Percentiles rank a stretch among this genome's conserved stretches.
phyloP scores from a whole-genome alignment of 1,140 invertebrate species.

The Ips typographus region DNA sequence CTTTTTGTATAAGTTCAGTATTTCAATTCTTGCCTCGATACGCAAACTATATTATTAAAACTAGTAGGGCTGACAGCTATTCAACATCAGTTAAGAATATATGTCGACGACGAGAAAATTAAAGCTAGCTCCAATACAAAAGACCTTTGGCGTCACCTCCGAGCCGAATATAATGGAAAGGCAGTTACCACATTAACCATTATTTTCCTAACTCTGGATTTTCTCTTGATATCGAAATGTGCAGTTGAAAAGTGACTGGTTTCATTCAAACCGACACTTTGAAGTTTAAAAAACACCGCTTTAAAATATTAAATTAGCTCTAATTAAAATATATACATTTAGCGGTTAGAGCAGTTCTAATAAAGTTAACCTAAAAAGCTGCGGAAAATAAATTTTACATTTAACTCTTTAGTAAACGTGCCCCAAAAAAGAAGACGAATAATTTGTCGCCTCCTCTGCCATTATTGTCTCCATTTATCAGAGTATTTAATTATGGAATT shows the following conservation, averaged over 20 bases:
- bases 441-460: constrained; percentile 13
- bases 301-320: too few species aligned
- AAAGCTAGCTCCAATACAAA: constrained; percentile 9
- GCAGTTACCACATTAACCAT: constrained; percentile 21
- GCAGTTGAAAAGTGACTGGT: neutral
- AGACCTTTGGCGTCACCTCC: constrained; percentile 9
- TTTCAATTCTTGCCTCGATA: too few species aligned
- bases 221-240: constrained; percentile 3
- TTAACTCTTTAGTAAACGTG: neutral
- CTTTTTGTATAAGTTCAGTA: too few species aligned
- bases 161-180: constrained; percentile 7
- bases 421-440: constrained; percentile 14
- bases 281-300: too few species aligned
- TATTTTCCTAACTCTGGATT: constrained; percentile 2
- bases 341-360: too few species aligned
- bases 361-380: too few species aligned
- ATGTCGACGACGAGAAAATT: constrained; percentile 6
- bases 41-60: too few species aligned
- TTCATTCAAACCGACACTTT: too few species aligned
- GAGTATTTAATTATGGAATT: constrained; percentile 21
- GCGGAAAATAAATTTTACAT: too few species aligned
- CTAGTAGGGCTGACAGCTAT: neutral
- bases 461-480: constrained; percentile 14
- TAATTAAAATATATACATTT: too few species aligned
- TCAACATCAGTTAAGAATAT: neutral